Percentiles rank a stretch among this genome's conserved stretches.
Conservation (phyloP, 2,888 invertebrate species). For the Synergus laeviventris region DNA sequence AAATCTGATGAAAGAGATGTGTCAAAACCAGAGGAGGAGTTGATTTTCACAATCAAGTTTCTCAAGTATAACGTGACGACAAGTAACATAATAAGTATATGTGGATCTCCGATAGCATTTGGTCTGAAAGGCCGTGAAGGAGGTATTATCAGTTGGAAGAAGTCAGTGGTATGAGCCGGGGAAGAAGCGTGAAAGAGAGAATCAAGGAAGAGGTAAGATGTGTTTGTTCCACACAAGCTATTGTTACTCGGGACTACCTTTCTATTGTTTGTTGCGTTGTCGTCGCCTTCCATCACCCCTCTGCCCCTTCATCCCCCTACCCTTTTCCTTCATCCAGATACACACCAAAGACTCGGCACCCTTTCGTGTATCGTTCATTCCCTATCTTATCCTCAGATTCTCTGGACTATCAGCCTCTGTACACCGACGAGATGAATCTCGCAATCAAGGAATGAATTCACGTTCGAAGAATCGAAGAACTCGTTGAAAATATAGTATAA, state of each 20-base stretch:
- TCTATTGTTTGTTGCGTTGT: constrained; percentile 72
- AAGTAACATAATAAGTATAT: constrained; percentile 49
- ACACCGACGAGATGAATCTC: constrained; percentile 26
- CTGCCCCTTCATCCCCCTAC: background rate
- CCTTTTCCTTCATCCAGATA: constrained; percentile 10
- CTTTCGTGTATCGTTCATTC: constrained; percentile 38
- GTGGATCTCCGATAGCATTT: constrained; percentile 48
- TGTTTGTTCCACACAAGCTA: constrained; percentile 75
- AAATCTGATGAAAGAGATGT: constrained; percentile 23
- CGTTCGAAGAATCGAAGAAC: constrained; percentile 15
- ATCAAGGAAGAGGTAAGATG: constrained; percentile 68
- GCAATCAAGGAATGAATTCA: constrained; percentile 40
- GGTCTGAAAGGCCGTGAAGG: constrained; percentile 46
- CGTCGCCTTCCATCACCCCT: constrained; percentile 47
- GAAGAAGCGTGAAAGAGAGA: constrained; percentile 55
- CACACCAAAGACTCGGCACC: constrained; percentile 33
- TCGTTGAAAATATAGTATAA: background rate
- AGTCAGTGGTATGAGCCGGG: constrained; percentile 39
- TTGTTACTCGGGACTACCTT: constrained; percentile 73
- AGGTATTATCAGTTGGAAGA: constrained; percentile 43
- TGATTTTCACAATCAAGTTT: constrained; percentile 22
- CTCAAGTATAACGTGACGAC: constrained; percentile 41
- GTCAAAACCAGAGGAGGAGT: constrained; percentile 22
- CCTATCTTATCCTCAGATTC: constrained; percentile 40
- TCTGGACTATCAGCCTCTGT: constrained; percentile 33